Base-by-base conservation (phyloP, 2,797 vertebrate genomes). In the Bradypodion pumilum region DNA sequence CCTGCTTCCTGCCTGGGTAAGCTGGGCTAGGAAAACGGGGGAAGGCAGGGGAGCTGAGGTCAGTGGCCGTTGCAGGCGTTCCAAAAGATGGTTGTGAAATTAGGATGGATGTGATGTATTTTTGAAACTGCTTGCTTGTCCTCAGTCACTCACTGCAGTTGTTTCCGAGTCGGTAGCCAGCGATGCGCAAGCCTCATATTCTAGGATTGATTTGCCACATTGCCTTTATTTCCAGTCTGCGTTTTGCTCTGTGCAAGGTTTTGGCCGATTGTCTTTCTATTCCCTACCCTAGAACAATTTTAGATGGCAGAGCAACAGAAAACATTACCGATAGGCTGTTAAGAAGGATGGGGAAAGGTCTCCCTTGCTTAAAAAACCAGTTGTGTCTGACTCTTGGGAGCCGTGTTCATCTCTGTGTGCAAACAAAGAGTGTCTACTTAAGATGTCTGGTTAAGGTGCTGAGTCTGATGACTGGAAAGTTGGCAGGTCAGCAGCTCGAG, bases 81-180 rank as follows among this genome's bases (percentile, higher is more conserved):
- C 72, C 73, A 72, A 27, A 27, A 74, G 21, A 80, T 68, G 46
- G 44, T 40, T 65, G 2, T 59, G 62, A 74, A 65, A 32, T 9
- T 56, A 63, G 37, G 78, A 73, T 73, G 27, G 32, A 32, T 7
- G 19, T 75, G 78, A 35, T 35, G 37, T 56, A 37, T 68, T 78
- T 40, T 81, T 74, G 80, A 74, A 83, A 40, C 69, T 16, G 73
- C 73, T 74, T 65, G 4, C 56, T 56, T 76, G n/a, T n/a, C n/a
- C n/a, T 29, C 52, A 42, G 7, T 49, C 52, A 62, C 27, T 60
- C 40, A 1, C 78, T 66, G 46, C 40, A 56, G 78, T 19, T 76
- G 72, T 83, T 75, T 83, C 86, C 81, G 46, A 44, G 72, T 37
- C 7, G 23, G 2, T 72, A 16, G 72, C 77, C 86, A 75, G 9